Evolutionary conservation across 1,140 invertebrate species (phyloP).

Genomic region (Pissodes strobi): DNA sequence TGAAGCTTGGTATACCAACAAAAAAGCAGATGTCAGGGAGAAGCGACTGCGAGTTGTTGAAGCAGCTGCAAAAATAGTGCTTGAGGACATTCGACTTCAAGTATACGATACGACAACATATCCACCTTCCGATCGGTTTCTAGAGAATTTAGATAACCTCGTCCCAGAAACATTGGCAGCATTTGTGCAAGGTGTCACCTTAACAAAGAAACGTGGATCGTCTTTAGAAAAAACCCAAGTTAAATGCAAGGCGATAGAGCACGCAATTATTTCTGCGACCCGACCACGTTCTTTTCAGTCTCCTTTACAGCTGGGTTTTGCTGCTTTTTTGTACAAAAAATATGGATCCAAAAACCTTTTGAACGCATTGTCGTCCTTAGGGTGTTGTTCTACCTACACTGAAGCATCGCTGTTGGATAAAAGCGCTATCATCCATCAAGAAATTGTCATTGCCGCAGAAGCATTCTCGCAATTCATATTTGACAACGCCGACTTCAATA

Average conservation of each 20-base stretch:
- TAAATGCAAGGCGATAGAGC: conserved; percentile 48
- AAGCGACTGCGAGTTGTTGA: conserved; percentile 46
- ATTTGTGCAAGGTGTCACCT: conserved; percentile 49
- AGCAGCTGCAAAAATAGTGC: conserved; percentile 52
- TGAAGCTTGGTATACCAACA: conserved; percentile 48
- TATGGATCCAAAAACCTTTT: conserved; percentile 41
- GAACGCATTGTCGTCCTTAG: conserved; percentile 40
- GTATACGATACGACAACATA: conserved; percentile 48
- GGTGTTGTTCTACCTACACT: conserved; percentile 46
- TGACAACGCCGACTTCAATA: conserved; percentile 53
- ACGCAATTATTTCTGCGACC: conserved; percentile 40
- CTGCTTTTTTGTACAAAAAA: conserved; percentile 39
- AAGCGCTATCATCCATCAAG: conserved; percentile 40
- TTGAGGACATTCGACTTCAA: conserved; percentile 50
- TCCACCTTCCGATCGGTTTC: conserved; percentile 41
- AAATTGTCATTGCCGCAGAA: conserved; percentile 14
- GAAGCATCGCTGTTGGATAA: conserved; percentile 43
- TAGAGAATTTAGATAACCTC: conserved; percentile 46
- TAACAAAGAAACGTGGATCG: conserved; percentile 49
- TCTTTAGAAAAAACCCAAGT: conserved; percentile 44
- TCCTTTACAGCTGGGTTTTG: conserved; percentile 37
- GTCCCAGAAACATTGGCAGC: conserved; percentile 48
- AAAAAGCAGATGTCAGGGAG: conserved; percentile 39
- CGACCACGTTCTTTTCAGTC: conserved; percentile 46
- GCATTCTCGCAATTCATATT: conserved; percentile 49